Base-by-base conservation (phyloP, 2,113 vertebrate species). In the Macquaria australasica region DNA sequence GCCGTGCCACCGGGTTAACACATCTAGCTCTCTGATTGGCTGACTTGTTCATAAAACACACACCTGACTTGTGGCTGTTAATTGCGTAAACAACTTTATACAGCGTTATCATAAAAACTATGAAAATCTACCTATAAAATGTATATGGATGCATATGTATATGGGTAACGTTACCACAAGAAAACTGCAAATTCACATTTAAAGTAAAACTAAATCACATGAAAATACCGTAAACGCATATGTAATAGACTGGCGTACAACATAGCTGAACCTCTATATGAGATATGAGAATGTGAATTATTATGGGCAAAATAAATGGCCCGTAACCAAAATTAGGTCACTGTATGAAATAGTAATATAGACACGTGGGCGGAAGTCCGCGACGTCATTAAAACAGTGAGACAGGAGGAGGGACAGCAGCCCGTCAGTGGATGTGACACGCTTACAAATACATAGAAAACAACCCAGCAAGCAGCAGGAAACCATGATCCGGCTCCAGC, bases 331-430 rank as follows among this genome's bases (percentile, higher is more conserved):
- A 92, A 91, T 86, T 50, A 82, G 92, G 91, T 86, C 88, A 89
- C 53, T 41, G 41, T 59, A 84, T 91, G 25, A 85, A 91, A 89
- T 76, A 73, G 78, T 87, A 79, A 92, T 82, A 28, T 67, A 86
- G 85, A 87, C 95, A 96, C 94, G 95, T 95, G 95, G 93, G 87
- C 95, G 96, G 96, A 96, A 96, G 95, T 93, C 4, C 25, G 37
- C 87, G 91, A 94, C 96, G 90, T 96, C 94, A 96, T 92, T 91
- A 96, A 85, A 96, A 96, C 95, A 95, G 91, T 82, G 85, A 78
- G 81, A 71, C 72, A 60, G 88, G 81, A 66, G 83, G 87, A 84
- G 87, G 78, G 73, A 68, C 62, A 77, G 63, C 77, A 80, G 85
- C 70, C 82, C 63, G 71, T 83, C 87, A 11, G 92, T 83, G 90